Base-by-base conservation (phyloP, 2,797 vertebrate species). In the Babyrousa celebensis region DNA sequence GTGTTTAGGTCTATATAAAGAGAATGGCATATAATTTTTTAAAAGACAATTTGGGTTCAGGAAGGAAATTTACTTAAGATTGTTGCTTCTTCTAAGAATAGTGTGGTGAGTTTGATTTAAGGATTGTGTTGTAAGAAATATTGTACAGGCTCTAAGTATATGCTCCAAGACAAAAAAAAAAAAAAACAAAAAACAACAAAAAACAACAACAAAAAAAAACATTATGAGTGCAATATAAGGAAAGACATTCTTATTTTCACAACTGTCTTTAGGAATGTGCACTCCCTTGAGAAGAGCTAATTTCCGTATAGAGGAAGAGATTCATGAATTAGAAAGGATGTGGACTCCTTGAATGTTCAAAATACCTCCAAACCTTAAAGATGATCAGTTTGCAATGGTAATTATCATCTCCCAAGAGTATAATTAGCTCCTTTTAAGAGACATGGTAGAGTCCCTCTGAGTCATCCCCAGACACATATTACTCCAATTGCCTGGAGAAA, bases 381-480 rank as follows among this genome's bases (percentile, higher is more conserved):
- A 85, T 10, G 82, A 43, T 63, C 85, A 82, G 58, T 89, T 48
- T 95, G 29, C 87, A 63, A 80, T 92, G 62, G 27, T 83, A 85
- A 96, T 89, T 90, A 94, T 88, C 60, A 74, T 83, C 40, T 87
- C 94, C 74, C 82, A 87, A 48, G 87, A 62, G 72, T 70, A 43
- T 82, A 95, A 75, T 89, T 92, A 96, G 16, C 77, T 94, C 83
- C 52, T 60, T 92, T 96, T 56, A 95, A 92, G 85, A 95, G 70
- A 85, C 62, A 14, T 36, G 74, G n/a, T 60, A 21, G 63, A 79
- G n/a, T 96, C 52, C 23, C n/a, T 92, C 2, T 79, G 54, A 43
- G 43, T 74, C 94, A 78, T 96, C 75, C 82, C 72, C 36, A 88
- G 77, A 71, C 60, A 79, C 43, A 78, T 29, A 52, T 88, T 90